These are phyloP conservation scores for Canis aureus DNA, from an alignment of 2,113 vertebrate species.

Conservation along the genomic window DNA sequence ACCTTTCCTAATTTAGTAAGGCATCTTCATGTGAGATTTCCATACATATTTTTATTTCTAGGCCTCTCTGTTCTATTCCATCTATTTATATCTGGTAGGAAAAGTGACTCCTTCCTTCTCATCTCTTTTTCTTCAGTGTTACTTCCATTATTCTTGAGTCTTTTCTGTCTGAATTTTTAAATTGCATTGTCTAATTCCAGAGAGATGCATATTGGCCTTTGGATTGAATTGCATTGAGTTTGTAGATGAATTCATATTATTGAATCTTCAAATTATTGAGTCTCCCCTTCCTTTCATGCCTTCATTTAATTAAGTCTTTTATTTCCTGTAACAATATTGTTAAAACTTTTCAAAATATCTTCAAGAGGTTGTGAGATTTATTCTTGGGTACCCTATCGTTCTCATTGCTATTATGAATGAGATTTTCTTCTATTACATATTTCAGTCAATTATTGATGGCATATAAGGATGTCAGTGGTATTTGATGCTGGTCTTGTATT, in stretches of 20 bases:
- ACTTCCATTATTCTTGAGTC: background rate
- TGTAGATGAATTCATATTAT: background rate
- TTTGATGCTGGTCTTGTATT: background rate
- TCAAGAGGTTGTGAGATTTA: background rate
- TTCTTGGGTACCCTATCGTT: background rate
- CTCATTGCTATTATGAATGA: background rate
- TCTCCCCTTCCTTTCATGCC: background rate
- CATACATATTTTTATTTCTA: background rate
- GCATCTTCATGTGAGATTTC: background rate
- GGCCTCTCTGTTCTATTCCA: background rate
- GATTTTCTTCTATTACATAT: background rate
- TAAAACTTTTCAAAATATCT: background rate
- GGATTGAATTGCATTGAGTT: background rate
- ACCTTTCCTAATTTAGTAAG: background rate
- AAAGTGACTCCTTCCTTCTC: background rate
- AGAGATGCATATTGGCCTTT: background rate
- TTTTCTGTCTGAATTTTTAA: constrained; percentile 22
- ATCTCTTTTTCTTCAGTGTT: background rate
- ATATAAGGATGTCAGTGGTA: background rate
- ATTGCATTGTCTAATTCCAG: background rate
- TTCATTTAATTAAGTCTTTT: background rate
- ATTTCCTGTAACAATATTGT: background rate
- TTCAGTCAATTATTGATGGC: background rate
- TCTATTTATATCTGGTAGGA: background rate
- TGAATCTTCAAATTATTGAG: background rate